A percentile compares a stretch with the other conserved stretches of the same genome.
These are phyloP conservation scores for Pseudois nayaur DNA, from an alignment of 2,113 vertebrate species.

Conservation along the genomic window DNA sequence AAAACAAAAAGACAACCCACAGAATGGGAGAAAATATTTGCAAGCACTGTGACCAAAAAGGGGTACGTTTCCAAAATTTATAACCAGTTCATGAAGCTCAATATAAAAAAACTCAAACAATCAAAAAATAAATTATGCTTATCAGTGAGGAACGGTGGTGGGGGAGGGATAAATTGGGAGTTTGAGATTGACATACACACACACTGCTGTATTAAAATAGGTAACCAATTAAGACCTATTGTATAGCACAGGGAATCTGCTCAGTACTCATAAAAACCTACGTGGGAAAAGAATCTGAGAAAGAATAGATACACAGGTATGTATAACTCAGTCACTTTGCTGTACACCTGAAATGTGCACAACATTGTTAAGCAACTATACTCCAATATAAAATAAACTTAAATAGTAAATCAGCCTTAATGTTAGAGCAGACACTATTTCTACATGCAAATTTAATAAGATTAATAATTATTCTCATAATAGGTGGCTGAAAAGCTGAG, in stretches of 20 bases:
- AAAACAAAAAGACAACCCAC: background rate
- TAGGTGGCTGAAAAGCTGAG: background rate
- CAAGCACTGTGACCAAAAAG: background rate
- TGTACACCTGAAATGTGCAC: background rate
- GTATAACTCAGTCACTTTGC: background rate
- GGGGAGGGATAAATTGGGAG: background rate
- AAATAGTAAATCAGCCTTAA: conserved; percentile 10
- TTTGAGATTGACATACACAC: background rate
- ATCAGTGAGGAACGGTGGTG: background rate
- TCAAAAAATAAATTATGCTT: background rate
- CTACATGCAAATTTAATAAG: background rate
- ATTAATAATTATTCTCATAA: background rate
- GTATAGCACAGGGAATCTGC: background rate
- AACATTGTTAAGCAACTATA: background rate
- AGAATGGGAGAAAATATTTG: background rate
- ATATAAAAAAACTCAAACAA: background rate
- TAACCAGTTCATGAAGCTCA: background rate
- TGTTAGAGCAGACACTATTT: background rate
- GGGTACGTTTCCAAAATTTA: background rate
- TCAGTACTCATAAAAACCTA: background rate
- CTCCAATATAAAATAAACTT: background rate
- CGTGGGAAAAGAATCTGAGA: background rate
- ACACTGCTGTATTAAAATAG: background rate
- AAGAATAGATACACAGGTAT: background rate
- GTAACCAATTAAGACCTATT: background rate